phyloP scores from a whole-genome alignment of 2,888 invertebrate genomes.

The Maniola hyperantus region DNA sequence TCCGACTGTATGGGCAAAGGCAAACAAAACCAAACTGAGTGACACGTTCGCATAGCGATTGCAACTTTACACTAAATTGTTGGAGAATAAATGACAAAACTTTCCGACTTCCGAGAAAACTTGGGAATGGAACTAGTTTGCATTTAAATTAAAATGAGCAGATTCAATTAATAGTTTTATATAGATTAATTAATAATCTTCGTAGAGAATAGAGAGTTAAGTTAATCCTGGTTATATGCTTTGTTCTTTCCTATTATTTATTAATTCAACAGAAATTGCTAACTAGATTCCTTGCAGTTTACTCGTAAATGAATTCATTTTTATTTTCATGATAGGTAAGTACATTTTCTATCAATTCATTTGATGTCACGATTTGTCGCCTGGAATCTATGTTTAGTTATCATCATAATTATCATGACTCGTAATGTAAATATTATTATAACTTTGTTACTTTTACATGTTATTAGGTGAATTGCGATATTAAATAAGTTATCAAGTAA shows the following conservation, averaged over 20 bases:
- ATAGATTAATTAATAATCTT: slow-evolving; percentile 13
- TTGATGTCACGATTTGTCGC: no score
- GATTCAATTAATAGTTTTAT: slow-evolving; percentile 23
- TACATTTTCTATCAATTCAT: no score
- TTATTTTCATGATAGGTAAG: neutral
- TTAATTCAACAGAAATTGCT: neutral
- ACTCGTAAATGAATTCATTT: neutral
- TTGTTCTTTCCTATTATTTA: neutral
- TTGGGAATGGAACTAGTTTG: slow-evolving; percentile 41
- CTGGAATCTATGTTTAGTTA: no score
- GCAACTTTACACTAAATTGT: slow-evolving; percentile 42
- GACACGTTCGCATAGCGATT: slow-evolving; percentile 46
- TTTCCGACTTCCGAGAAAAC: slow-evolving; percentile 38
- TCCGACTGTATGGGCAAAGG: slow-evolving; percentile 44
- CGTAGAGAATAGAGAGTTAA: neutral
- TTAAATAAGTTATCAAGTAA: no score
- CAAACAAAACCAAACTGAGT: slow-evolving; percentile 47
- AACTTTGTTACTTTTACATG: no score
- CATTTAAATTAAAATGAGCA: slow-evolving; percentile 40
- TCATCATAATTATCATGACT: no score
- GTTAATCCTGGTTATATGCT: neutral
- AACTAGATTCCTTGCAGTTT: neutral
- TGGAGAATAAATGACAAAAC: slow-evolving; percentile 43
- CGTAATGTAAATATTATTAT: no score
- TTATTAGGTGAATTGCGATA: no score